phyloP scores from a whole-genome alignment of 2,888 invertebrate genomes.

The Ligdia adustata region DNA sequence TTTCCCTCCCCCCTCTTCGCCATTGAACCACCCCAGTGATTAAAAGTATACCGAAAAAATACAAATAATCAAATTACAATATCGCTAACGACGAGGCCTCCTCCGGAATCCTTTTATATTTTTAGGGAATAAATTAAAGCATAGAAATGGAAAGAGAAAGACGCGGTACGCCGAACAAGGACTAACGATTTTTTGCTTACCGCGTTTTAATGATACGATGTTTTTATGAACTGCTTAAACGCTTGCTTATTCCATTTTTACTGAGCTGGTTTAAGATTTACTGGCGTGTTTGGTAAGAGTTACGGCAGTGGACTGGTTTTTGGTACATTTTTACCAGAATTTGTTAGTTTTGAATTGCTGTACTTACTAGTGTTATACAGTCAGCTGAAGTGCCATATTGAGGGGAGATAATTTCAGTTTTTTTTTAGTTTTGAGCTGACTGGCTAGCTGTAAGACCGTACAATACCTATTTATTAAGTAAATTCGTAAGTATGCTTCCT shows the following conservation, averaged over 20 bases:
- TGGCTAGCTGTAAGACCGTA: too few relatives aligned
- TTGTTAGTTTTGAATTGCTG: too few relatives aligned
- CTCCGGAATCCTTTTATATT: conserved; percentile 83
- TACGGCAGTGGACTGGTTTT: conserved; percentile 2
- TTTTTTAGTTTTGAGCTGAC: too few relatives aligned
- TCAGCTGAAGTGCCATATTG: too few relatives aligned
- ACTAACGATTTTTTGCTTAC: conserved; percentile 65
- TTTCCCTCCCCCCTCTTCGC: conserved; percentile 66
- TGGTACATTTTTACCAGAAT: neutral
- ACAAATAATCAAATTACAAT: conserved; percentile 85
- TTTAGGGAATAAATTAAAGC: conserved; percentile 79
- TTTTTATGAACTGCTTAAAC: conserved; percentile 34
- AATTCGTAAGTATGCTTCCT: too few relatives aligned
- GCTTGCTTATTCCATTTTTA: conserved; percentile 25
- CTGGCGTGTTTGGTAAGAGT: conserved; percentile 5
- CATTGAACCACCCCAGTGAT: conserved; percentile 70
- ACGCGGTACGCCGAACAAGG: conserved; percentile 65
- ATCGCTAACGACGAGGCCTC: conserved; percentile 80
- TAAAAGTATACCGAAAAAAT: conserved; percentile 82
- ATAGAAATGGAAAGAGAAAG: conserved; percentile 66
- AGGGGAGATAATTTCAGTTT: too few relatives aligned
- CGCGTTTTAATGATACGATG: conserved; percentile 40
- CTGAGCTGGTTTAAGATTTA: conserved; percentile 20
- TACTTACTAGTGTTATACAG: too few relatives aligned
- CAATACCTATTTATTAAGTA: too few relatives aligned